These are phyloP conservation scores for Avahi laniger DNA, from an alignment of 2,797 vertebrate species.

Conservation along the genomic window DNA sequence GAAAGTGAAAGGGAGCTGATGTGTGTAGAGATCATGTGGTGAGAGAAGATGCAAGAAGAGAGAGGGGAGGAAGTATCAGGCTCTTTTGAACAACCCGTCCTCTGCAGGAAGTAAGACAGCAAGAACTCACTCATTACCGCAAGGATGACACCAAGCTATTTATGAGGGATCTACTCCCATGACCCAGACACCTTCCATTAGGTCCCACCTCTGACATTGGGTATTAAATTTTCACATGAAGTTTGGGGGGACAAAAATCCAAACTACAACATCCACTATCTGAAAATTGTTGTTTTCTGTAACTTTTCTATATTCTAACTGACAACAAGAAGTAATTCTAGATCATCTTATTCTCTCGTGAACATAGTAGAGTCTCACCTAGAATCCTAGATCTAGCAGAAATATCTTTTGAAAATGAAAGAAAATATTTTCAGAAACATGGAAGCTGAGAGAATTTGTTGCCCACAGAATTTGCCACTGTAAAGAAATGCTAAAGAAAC, in stretches of 20 bases:
- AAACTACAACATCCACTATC: neutral
- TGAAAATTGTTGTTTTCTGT: neutral
- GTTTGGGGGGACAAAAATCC: neutral
- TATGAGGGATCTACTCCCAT: neutral
- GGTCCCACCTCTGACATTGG: neutral
- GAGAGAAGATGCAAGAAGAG: neutral
- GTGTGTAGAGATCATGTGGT: neutral
- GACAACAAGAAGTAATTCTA: neutral
- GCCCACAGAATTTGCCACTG: slow-evolving; percentile 9
- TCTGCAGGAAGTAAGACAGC: neutral
- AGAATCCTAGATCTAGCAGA: neutral
- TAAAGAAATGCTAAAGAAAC: neutral
- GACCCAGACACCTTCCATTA: neutral
- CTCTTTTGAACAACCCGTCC: neutral
- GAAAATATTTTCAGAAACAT: neutral
- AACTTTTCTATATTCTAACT: slow-evolving; percentile 15
- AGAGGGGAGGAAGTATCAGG: neutral
- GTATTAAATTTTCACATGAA: neutral
- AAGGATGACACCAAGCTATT: neutral
- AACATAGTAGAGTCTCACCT: neutral
- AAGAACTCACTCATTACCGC: neutral
- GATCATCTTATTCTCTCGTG: neutral
- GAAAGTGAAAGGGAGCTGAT: neutral
- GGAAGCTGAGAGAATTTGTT: neutral
- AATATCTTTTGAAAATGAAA: slow-evolving; percentile 45